A percentile compares a stretch with the other conserved stretches of the same genome.
Evolutionary conservation across 2,888 invertebrate species (phyloP).

Genomic region (Melikaiella ostensackeni): DNA sequence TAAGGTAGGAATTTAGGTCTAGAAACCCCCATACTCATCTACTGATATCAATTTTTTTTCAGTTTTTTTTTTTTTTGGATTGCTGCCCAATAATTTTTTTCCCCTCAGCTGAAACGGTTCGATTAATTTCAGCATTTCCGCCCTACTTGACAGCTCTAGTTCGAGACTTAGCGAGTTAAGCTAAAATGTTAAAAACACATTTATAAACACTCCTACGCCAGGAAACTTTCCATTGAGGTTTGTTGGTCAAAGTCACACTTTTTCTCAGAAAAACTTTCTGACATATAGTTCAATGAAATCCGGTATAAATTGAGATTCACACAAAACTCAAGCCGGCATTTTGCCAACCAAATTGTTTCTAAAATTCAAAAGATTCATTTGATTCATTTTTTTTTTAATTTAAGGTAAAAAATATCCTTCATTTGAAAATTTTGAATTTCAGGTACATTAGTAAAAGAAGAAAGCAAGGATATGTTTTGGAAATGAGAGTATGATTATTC

Average conservation of each 20-base stretch:
- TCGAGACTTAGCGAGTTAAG: background rate
- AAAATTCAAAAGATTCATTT: background rate
- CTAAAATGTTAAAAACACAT: background rate
- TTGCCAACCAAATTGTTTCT: background rate
- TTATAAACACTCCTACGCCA: background rate
- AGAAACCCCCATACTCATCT: no score
- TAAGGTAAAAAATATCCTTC: background rate
- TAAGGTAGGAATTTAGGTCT: no score
- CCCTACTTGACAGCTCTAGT: background rate
- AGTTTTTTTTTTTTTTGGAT: no score
- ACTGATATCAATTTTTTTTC: no score
- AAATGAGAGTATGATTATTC: slow-evolving; percentile 20
- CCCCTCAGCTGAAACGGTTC: no score
- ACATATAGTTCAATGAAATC: background rate
- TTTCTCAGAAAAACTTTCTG: background rate
- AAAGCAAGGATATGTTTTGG: background rate
- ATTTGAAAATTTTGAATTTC: background rate
- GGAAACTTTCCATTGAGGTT: background rate
- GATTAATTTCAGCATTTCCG: no score
- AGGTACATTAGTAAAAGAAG: background rate
- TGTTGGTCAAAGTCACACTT: background rate
- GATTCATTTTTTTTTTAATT: background rate
- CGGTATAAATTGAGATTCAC: no score
- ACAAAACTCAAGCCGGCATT: background rate
- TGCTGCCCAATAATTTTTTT: no score